Base-by-base conservation (phyloP, 2,888 invertebrate genomes). In the Blomia tropicalis region DNA sequence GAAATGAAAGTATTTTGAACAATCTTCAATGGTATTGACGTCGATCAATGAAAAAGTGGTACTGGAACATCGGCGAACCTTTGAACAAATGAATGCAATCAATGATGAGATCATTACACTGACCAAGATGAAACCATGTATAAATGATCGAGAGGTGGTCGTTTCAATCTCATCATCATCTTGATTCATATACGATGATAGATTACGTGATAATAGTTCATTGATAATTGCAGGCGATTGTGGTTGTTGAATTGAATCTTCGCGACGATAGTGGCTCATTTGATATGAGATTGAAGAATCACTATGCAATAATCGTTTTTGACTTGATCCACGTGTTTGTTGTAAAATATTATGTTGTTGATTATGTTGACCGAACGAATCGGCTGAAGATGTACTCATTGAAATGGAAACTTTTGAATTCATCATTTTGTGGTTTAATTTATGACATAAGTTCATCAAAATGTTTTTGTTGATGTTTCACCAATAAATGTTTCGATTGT, bases 91-190 rank as follows among this genome's bases (percentile, higher is more conserved):
- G 27, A 65, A 65, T n/a, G 65, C 63, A 27, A 60, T 27, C 44
- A 65, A 58, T 7, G 65, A 63, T 2, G 47, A 11, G 22, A 65
- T 54, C 63, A 65, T 65, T 5, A 65, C 63, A 14, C 44, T 23
- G 11, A 63, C 43, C 54, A 65, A 31, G 43, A 65, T 60, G 4
- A 60, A 31, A 3, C 65, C 65, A 43, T 65, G 65, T 22, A 60
- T 25, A 27, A 58, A 19, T 19, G 65, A 65, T 23, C 59, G 31
- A 4, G 59, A 58, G 4, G 65, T 65, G 7, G 60, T 27, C 31
- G 63, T 65, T 27, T 63, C 63, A 5, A 43, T 19, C 17, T 51
- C 11, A 36, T 31, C 58, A 14, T 29, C 58, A 3, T 54, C 54
- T n/a, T 41, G n/a, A n/a, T 53, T 43, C 43, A 43, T 3, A 29